Percentiles rank a stretch among this genome's conserved stretches.
Evolutionary conservation across 2,888 invertebrate genomes (phyloP).

Genomic region (Coelinius sp.): DNA sequence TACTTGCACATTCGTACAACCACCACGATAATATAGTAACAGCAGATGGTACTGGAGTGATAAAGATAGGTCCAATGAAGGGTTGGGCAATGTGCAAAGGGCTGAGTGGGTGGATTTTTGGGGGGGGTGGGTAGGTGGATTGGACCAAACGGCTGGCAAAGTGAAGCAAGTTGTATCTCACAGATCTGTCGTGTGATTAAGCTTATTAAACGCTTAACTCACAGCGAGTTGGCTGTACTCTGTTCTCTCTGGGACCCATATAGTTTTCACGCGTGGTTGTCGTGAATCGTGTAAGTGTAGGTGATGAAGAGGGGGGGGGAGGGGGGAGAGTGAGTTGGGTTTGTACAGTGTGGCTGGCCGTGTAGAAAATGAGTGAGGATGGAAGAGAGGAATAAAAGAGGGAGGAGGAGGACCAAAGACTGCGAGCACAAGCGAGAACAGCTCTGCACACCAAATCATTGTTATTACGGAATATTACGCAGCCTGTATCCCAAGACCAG

Average conservation of each 20-base stretch:
- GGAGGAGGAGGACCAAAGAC: constrained; percentile 54
- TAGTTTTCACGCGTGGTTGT: constrained; percentile 39
- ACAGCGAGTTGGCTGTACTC: constrained; percentile 60
- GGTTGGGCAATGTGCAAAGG: constrained; percentile 35
- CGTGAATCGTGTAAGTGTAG: constrained; percentile 31
- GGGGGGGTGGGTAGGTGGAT: constrained; percentile 34
- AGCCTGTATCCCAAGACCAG: constrained; percentile 62
- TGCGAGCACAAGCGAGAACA: constrained; percentile 53
- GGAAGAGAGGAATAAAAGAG: constrained; percentile 35
- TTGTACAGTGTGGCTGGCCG: constrained; percentile 26
- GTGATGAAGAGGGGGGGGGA: constrained; percentile 26
- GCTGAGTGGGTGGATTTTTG: constrained; percentile 23
- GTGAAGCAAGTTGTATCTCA: constrained; percentile 71
- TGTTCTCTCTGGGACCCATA: constrained; percentile 48
- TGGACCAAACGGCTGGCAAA: constrained; percentile 52
- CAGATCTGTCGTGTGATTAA: constrained; percentile 71
- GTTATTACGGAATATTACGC: constrained; percentile 69
- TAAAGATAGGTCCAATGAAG: constrained; percentile 28
- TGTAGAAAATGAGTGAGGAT: constrained; percentile 32
- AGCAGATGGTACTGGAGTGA: constrained; percentile 67
- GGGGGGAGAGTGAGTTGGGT: constrained; percentile 14
- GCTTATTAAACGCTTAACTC: constrained; percentile 72
- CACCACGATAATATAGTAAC: constrained; percentile 68
- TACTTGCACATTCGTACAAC: constrained; percentile 45
- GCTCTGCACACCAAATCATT: constrained; percentile 67